Conservation (phyloP, 2,113 vertebrate species). For the Macrotis lagotis region DNA sequence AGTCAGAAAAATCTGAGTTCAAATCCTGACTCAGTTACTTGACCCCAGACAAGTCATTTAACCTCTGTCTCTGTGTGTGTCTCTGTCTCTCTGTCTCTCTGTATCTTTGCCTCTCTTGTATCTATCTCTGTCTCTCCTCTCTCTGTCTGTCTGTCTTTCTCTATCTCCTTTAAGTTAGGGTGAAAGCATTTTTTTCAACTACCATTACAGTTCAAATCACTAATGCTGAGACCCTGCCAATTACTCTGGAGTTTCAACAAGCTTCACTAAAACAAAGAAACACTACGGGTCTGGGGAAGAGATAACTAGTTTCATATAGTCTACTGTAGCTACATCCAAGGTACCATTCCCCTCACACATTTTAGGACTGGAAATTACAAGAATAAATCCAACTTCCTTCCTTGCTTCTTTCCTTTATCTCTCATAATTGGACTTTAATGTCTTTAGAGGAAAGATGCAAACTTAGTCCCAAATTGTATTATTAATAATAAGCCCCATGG, state of each 20-base stretch:
- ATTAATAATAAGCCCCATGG: neutral
- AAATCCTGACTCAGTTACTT: neutral
- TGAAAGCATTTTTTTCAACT: neutral
- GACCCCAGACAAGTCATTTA: neutral
- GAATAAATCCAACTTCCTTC: neutral
- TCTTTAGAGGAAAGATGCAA: neutral
- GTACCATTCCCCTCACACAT: neutral
- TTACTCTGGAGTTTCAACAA: neutral
- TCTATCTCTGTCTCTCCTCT: too few relatives aligned
- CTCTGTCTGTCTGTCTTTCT: too few relatives aligned
- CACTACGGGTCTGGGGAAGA: neutral
- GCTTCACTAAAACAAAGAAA: neutral
- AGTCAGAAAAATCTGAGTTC: neutral
- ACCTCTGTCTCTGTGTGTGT: neutral
- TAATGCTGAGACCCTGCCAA: neutral
- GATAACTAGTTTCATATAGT: neutral
- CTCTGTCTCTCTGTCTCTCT: neutral
- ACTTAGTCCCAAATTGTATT: neutral
- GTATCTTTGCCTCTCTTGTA: too few relatives aligned
- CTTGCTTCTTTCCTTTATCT: neutral
- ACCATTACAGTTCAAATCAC: neutral
- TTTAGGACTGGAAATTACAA: neutral
- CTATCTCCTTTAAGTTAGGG: neutral
- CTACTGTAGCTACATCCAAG: neutral
- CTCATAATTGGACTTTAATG: neutral